phyloP scores from a whole-genome alignment of 2,888 invertebrate genomes.

The Temnothorax rugatulus region DNA sequence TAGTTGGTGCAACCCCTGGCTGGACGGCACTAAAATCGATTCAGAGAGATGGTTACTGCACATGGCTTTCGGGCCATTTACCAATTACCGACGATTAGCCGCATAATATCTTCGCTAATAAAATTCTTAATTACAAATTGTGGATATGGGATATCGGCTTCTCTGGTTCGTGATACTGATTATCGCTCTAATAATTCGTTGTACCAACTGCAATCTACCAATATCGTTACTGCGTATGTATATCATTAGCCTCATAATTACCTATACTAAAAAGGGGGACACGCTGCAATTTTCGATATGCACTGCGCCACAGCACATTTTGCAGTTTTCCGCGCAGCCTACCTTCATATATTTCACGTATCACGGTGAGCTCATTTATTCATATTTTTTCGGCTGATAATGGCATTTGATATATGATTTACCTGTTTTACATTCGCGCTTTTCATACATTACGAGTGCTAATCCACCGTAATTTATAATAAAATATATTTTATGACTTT shows the following conservation, averaged over 20 bases:
- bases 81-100: slow-evolving; percentile 68
- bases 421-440: slow-evolving; percentile 42
- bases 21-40: slow-evolving; percentile 61
- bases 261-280: slow-evolving; percentile 40
- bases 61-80: slow-evolving; percentile 69
- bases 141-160: slow-evolving; percentile 68
- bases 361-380: slow-evolving; percentile 32
- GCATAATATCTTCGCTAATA: slow-evolving; percentile 71
- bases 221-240: slow-evolving; percentile 56
- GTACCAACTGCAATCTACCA: slow-evolving; percentile 55
- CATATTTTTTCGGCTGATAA: slow-evolving; percentile 30
- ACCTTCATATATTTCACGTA: slow-evolving; percentile 12
- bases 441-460: slow-evolving; percentile 39
- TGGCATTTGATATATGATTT: slow-evolving; percentile 46
- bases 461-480: slow-evolving; percentile 50
- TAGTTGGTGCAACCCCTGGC: slow-evolving; percentile 34
- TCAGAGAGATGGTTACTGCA: slow-evolving; percentile 53
- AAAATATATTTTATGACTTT: slow-evolving; percentile 46
- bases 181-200: slow-evolving; percentile 66
- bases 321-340: slow-evolving; percentile 38
- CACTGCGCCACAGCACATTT: slow-evolving; percentile 24
- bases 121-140: slow-evolving; percentile 71
- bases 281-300: slow-evolving; percentile 43
- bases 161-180: slow-evolving; percentile 63
- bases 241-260: slow-evolving; percentile 52